Conservation (phyloP, 2,797 vertebrate species). For the Diplodus puntazzo region DNA sequence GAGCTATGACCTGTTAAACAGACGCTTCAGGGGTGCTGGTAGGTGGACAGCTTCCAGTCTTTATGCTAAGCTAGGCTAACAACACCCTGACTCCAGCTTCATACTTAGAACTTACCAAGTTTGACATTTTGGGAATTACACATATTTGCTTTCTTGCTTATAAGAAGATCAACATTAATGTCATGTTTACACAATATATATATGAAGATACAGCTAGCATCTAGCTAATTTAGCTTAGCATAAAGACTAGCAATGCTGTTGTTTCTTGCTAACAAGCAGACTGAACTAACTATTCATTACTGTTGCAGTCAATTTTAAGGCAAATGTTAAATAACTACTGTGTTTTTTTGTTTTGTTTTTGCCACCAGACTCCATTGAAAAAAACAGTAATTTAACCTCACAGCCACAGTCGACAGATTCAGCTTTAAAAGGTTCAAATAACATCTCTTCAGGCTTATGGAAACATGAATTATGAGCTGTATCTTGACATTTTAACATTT, state of each 20-base stretch:
- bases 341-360: not conserved
- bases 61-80: constrained; percentile 6
- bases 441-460: too few species aligned
- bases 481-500: too few species aligned
- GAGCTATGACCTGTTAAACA: not conserved
- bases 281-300: not conserved
- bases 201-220: not conserved
- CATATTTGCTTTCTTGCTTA: too few species aligned
- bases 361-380: too few species aligned
- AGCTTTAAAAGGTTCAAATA: too few species aligned
- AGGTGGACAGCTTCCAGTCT: not conserved
- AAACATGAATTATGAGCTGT: too few species aligned
- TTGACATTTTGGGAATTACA: not conserved
- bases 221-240: not conserved
- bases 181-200: too few species aligned
- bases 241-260: not conserved
- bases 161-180: too few species aligned
- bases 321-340: not conserved
- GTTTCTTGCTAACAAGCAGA: not conserved
- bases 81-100: too few species aligned
- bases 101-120: not conserved
- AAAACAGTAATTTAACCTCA: too few species aligned
- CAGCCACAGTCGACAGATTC: too few species aligned
- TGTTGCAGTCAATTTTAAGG: not conserved
- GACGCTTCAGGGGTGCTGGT: not conserved